Evolutionary conservation across 2,797 vertebrate species (phyloP).

Genomic region (Sebastes taczanowskii): DNA sequence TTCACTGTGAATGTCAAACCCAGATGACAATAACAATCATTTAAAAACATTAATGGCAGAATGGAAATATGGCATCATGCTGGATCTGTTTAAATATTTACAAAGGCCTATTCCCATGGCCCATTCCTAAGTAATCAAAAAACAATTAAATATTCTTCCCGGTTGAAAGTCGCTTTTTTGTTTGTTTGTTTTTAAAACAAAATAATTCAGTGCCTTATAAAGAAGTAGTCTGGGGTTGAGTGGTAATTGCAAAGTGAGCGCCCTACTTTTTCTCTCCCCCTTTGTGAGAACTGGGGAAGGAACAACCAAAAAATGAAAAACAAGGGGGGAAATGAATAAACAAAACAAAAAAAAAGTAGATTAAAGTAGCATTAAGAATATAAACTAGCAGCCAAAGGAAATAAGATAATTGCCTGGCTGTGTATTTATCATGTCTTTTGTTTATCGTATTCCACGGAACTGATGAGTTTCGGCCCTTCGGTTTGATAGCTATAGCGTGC

Average conservation of each 20-base stretch:
- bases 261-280: constrained; percentile 79
- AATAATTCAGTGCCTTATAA: constrained; percentile 84
- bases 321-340: constrained; percentile 65
- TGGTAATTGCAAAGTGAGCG: constrained; percentile 82
- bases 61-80: constrained; percentile 83
- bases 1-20: constrained; percentile 71
- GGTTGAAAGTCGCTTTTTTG: constrained; percentile 81
- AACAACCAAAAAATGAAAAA: constrained; percentile 72
- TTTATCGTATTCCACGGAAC: constrained; percentile 64
- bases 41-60: constrained; percentile 81
- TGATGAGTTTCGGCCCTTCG: constrained; percentile 56
- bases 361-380: constrained; percentile 77
- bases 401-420: constrained; percentile 76
- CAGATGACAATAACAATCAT: constrained; percentile 81
- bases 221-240: constrained; percentile 78
- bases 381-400: constrained; percentile 76
- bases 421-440: constrained; percentile 74
- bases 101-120: constrained; percentile 85
- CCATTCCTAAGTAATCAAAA: constrained; percentile 86
- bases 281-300: constrained; percentile 75
- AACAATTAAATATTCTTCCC: constrained; percentile 89
- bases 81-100: constrained; percentile 89
- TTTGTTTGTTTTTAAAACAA: constrained; percentile 85
- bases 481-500: constrained; percentile 56
- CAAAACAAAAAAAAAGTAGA: constrained; percentile 72